phyloP scores from a whole-genome alignment of 2,888 invertebrate species.

The Polyommatus iphigenia region DNA sequence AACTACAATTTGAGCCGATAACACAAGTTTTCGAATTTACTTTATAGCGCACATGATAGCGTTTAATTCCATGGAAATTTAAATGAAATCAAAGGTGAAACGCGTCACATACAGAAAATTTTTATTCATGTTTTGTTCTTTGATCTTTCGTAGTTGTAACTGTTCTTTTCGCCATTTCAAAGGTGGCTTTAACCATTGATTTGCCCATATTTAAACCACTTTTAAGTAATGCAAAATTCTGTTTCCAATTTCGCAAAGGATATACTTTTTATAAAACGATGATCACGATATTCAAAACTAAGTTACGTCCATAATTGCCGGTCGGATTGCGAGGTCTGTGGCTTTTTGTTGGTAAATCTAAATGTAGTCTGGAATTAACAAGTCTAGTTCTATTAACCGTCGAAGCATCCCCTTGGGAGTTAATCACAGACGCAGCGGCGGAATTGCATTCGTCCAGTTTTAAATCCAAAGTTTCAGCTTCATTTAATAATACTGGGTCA shows the following conservation, averaged over 20 bases:
- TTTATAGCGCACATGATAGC: background rate
- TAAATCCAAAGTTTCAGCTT: conserved; percentile 5
- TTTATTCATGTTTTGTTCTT: background rate
- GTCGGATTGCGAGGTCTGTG: conserved; percentile 3
- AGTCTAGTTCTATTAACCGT: conserved; percentile 21
- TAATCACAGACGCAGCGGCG: conserved; percentile 9
- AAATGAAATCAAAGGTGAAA: background rate
- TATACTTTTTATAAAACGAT: background rate
- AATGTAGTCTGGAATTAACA: conserved; percentile 19
- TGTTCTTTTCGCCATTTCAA: background rate
- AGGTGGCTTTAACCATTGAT: background rate
- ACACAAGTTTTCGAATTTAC: conserved; percentile 19
- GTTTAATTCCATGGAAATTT: background rate
- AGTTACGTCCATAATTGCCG: conserved; percentile 14
- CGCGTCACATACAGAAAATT: background rate
- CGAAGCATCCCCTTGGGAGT: conserved; percentile 13
- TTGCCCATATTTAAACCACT: background rate
- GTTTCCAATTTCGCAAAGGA: background rate
- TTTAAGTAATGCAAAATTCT: background rate
- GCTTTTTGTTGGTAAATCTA: conserved; percentile 17
- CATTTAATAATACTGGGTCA: conserved; percentile 10
- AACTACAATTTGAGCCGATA: conserved; percentile 20
- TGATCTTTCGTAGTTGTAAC: background rate
- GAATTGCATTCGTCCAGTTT: conserved; percentile 19
- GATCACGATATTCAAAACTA: background rate